Evolutionary conservation across 2,113 vertebrate genomes (phyloP).

Genomic region (Mohoua ochrocephala): DNA sequence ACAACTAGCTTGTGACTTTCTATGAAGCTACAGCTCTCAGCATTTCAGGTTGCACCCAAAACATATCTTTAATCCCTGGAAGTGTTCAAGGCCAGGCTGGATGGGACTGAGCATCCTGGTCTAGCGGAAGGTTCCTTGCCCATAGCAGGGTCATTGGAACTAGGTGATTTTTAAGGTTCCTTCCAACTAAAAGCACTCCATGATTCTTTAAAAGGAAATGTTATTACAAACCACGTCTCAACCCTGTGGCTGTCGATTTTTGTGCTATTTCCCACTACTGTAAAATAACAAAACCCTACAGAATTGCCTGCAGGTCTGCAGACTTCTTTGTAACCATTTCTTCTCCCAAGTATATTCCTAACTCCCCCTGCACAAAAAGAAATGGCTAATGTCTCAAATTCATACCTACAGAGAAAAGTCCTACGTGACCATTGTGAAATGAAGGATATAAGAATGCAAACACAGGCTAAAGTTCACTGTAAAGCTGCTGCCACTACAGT

Average conservation of each 20-base stretch:
- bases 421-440: background rate
- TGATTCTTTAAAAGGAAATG: background rate
- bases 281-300: background rate
- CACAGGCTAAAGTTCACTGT: background rate
- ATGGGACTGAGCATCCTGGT: background rate
- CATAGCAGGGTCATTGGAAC: background rate
- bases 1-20: background rate
- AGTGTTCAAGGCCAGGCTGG: background rate
- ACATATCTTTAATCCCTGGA: background rate
- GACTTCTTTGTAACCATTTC: background rate
- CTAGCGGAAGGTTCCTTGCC: background rate
- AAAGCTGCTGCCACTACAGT: background rate
- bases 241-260: background rate
- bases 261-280: background rate
- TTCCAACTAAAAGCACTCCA: background rate
- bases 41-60: background rate
- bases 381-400: background rate
- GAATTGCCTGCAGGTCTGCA: background rate
- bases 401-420: background rate
- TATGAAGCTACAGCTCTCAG: background rate
- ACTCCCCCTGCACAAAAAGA: background rate
- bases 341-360: background rate
- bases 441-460: background rate
- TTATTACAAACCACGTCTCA: background rate
- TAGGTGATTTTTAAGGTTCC: background rate